Conservation (phyloP, 53 echinoderm and acorn worm genomes). For the Crossaster papposus region DNA sequence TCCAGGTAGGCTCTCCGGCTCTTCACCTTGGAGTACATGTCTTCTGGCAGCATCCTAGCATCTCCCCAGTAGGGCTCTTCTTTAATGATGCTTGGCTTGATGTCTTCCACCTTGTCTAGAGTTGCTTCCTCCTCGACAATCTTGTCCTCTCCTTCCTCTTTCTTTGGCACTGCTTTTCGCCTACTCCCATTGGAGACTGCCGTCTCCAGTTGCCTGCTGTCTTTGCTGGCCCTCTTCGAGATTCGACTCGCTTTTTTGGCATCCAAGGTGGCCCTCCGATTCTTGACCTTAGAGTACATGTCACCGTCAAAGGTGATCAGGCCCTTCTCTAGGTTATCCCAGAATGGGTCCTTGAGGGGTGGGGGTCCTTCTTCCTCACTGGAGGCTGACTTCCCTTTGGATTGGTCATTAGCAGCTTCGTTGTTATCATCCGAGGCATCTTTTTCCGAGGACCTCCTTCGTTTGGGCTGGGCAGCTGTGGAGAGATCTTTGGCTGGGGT, state of each 20-base stretch:
- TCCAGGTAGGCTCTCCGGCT: slow-evolving; percentile 84
- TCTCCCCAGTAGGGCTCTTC: slow-evolving; percentile 23
- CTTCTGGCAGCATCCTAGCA: slow-evolving; percentile 36
- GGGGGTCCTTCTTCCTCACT: slow-evolving; percentile 55
- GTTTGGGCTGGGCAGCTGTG: slow-evolving; percentile 28
- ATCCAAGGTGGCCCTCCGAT: slow-evolving; percentile 67
- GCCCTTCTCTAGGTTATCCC: slow-evolving; percentile 94
- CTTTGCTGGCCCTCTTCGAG: neutral
- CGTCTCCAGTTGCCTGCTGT: neutral
- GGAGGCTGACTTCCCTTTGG: slow-evolving; percentile 16
- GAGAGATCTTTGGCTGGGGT: slow-evolving; percentile 12
- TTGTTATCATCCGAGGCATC: slow-evolving; percentile 26
- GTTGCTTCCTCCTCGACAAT: neutral
- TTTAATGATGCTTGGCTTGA: neutral
- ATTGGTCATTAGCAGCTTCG: neutral
- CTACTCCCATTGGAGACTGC: neutral
- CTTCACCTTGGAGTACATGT: slow-evolving; percentile 99
- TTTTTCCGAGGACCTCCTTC: slow-evolving; percentile 45
- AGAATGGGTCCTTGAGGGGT: slow-evolving; percentile 90
- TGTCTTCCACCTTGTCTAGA: neutral
- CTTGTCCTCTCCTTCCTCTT: neutral
- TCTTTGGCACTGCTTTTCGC: neutral
- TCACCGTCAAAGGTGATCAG: slow-evolving; percentile 71
- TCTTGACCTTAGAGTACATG: slow-evolving; percentile 99
- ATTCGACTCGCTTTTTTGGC: slow-evolving; percentile 60